Percentiles rank a stretch among this genome's conserved stretches.
Evolutionary conservation across 2,888 invertebrate species (phyloP).

Genomic region (Alitta virens): DNA sequence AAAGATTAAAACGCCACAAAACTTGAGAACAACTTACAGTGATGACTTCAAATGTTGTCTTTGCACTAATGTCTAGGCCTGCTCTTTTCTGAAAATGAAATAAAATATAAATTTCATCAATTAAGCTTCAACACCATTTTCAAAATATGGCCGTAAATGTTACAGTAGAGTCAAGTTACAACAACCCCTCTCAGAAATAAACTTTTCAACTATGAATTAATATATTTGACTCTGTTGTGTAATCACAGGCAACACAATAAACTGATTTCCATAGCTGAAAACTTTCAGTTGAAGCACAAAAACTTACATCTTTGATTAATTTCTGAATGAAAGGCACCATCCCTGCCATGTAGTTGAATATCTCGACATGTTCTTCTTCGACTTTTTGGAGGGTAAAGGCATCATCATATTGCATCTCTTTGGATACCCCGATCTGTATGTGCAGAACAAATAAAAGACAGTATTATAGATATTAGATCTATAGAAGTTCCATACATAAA

Average conservation of each 20-base stretch:
- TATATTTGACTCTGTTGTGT: too few relatives aligned
- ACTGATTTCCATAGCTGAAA: too few relatives aligned
- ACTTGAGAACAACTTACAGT: conserved; percentile 41
- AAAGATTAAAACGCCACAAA: too few relatives aligned
- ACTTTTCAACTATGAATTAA: too few relatives aligned
- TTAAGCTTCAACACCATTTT: not conserved
- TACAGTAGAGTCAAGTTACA: too few relatives aligned
- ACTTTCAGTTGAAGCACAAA: too few relatives aligned
- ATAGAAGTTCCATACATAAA: not conserved
- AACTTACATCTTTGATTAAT: conserved; percentile 44
- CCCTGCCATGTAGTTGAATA: conserved; percentile 54
- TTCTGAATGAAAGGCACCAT: conserved; percentile 55
- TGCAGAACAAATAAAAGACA: not conserved
- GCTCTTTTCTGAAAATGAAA: conserved; percentile 40
- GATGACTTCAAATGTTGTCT: conserved; percentile 38
- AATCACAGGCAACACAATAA: too few relatives aligned
- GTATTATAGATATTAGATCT: not conserved
- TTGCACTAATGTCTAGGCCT: conserved; percentile 41
- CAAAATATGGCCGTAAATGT: not conserved
- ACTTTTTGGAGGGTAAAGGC: conserved; percentile 54
- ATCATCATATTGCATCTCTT: conserved; percentile 56
- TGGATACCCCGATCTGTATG: conserved; percentile 43
- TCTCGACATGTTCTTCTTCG: conserved; percentile 36
- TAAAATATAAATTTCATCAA: not conserved
- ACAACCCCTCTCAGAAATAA: too few relatives aligned